These are phyloP conservation scores for Timema cristinae DNA, from an alignment of 2,888 invertebrate genomes.

Conservation along the genomic window DNA sequence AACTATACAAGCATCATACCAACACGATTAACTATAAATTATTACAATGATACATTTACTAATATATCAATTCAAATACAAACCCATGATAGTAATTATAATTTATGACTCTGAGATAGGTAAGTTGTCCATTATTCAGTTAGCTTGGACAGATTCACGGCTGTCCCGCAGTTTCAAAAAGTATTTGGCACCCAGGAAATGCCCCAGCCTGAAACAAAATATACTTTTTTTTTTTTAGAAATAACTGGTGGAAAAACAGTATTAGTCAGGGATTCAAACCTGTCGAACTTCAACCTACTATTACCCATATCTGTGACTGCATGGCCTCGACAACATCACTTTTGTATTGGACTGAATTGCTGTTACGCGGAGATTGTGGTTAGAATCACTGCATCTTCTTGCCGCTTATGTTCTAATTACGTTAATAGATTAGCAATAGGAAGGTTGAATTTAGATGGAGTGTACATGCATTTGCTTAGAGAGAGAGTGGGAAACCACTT, in stretches of 20 bases:
- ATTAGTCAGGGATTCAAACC: background rate
- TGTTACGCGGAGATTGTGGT: too few relatives aligned
- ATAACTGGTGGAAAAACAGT: background rate
- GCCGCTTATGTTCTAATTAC: too few relatives aligned
- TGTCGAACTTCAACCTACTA: background rate
- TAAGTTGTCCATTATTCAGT: background rate
- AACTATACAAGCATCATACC: background rate
- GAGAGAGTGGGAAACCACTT: too few relatives aligned
- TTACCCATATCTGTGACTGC: background rate
- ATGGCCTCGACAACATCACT: too few relatives aligned
- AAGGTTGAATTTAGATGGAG: too few relatives aligned
- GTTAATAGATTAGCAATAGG: too few relatives aligned
- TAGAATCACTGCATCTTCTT: too few relatives aligned
- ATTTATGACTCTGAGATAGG: background rate
- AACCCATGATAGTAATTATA: too few relatives aligned
- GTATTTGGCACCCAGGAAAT: constrained; percentile 43
- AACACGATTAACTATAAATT: background rate
- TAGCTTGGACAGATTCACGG: constrained; percentile 36
- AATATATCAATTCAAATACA: too few relatives aligned
- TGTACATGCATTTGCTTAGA: too few relatives aligned
- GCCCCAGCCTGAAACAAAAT: constrained; percentile 42
- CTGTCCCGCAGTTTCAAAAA: constrained; percentile 48
- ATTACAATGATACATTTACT: background rate
- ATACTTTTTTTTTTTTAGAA: constrained; percentile 14
- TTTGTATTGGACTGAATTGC: too few relatives aligned